phyloP scores from a whole-genome alignment of 92 coral and sea anemone species.

The Montipora capitata region DNA sequence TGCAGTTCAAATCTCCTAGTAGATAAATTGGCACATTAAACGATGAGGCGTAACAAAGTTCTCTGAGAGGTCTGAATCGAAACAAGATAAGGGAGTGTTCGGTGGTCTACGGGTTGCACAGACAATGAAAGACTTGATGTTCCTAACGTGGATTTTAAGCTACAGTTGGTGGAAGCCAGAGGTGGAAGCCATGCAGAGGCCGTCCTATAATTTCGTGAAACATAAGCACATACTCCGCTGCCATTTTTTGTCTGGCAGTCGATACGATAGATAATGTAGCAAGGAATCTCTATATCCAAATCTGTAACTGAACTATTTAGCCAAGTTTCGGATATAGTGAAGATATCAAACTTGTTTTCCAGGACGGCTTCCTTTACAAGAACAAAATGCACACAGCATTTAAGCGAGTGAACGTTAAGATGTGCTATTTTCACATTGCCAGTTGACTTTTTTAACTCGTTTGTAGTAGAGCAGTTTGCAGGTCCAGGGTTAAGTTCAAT shows the following conservation, averaged over 20 bases:
- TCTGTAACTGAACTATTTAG: constrained; percentile 35
- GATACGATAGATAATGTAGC: constrained; percentile 43
- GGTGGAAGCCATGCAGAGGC: constrained; percentile 34
- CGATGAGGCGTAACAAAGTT: constrained; percentile 8
- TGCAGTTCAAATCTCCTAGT: neutral
- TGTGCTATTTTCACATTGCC: constrained; percentile 64
- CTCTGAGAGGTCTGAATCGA: neutral
- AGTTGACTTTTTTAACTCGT: constrained; percentile 20
- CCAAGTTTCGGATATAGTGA: constrained; percentile 63
- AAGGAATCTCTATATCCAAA: constrained; percentile 49
- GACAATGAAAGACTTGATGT: constrained; percentile 52
- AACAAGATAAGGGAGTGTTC: constrained; percentile 54
- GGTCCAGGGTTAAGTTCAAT: constrained; percentile 72
- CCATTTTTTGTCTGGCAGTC: constrained; percentile 59
- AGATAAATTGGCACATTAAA: constrained; percentile 37
- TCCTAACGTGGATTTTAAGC: constrained; percentile 70
- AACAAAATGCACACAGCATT: constrained; percentile 57
- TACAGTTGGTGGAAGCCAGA: constrained; percentile 68
- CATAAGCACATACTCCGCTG: constrained; percentile 52
- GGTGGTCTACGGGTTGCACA: constrained; percentile 77
- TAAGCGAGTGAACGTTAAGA: constrained; percentile 63
- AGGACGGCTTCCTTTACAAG: constrained; percentile 63
- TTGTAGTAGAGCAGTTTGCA: constrained; percentile 14
- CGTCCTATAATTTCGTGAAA: constrained; percentile 23
- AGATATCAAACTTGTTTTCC: constrained; percentile 60